Conservation (phyloP, 2,888 invertebrate species). For the Drosophila trichaetosa region DNA sequence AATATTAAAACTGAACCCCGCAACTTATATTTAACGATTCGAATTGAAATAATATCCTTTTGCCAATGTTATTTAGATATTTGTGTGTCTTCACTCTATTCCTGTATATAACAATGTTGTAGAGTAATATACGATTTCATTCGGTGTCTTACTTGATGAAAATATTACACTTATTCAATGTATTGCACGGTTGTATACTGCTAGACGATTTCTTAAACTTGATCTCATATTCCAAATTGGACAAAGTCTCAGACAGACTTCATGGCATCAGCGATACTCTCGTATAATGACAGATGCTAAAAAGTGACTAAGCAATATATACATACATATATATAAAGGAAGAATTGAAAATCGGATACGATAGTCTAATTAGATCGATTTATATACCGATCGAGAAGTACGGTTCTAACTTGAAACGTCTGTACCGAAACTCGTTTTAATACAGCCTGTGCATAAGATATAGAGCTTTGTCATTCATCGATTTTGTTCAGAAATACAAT, state of each 20-base stretch:
- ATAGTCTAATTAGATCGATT: neutral
- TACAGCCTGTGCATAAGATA: neutral
- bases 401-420: neutral
- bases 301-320: neutral
- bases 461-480: conserved; percentile 8
- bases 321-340: neutral
- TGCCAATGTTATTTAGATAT: neutral
- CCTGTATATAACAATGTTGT: no score
- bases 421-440: neutral
- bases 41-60: neutral
- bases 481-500: no score
- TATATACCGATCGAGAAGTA: neutral
- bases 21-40: neutral
- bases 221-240: neutral
- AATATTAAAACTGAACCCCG: neutral
- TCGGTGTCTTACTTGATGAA: neutral
- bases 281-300: neutral
- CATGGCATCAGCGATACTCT: neutral
- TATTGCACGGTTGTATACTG: no score
- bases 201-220: neutral
- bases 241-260: neutral
- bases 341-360: neutral
- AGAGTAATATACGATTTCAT: neutral
- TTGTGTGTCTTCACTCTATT: neutral
- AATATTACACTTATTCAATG: no score